A percentile compares a stretch with the other conserved stretches of the same genome.
These are phyloP conservation scores for Kryptopterus vitreolus DNA, from an alignment of 2,797 vertebrate genomes.

Conservation along the genomic window DNA sequence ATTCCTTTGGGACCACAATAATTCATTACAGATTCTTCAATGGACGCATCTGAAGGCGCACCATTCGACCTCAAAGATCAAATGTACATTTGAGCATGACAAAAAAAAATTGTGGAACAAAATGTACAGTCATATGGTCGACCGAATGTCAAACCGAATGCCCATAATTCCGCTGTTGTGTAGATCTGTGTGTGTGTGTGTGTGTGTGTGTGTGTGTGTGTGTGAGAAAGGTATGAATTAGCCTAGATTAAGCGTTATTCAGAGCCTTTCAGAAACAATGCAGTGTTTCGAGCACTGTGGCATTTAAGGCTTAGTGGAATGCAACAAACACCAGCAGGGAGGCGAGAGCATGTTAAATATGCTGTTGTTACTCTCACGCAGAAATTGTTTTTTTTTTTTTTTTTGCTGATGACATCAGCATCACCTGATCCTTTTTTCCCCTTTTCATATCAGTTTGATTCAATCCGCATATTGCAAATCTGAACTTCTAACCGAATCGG, in stretches of 20 bases:
- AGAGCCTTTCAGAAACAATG: constrained; percentile 23
- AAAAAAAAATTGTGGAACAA: background rate
- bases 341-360: constrained; percentile 38
- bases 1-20: background rate
- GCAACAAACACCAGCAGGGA: constrained; percentile 11
- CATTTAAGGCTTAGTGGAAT: constrained; percentile 23
- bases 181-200: background rate
- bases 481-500: background rate
- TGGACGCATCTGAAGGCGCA: background rate
- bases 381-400: no score
- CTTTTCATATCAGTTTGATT: background rate
- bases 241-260: background rate
- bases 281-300: constrained; percentile 3
- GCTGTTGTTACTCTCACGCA: constrained; percentile 8
- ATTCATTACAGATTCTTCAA: background rate
- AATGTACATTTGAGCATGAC: background rate
- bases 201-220: background rate
- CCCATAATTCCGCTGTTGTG: background rate
- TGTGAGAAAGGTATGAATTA: background rate
- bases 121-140: no score
- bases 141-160: no score
- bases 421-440: background rate
- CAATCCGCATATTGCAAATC: background rate
- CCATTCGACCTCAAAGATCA: background rate
- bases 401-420: background rate